These are phyloP conservation scores for Hydropsyche betteni DNA, from an alignment of 2,888 invertebrate species.

Conservation along the genomic window DNA sequence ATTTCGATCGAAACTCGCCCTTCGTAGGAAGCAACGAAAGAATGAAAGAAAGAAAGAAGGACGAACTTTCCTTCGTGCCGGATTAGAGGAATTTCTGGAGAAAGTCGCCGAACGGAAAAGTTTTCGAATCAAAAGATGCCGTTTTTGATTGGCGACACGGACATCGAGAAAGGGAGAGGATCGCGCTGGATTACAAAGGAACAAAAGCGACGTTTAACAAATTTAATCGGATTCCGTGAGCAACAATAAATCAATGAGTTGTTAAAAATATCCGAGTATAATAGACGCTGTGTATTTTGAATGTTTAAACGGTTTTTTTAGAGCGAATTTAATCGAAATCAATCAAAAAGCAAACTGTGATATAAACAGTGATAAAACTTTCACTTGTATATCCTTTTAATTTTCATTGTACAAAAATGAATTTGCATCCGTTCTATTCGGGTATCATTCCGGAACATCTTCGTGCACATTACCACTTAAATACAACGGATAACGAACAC, in stretches of 20 bases:
- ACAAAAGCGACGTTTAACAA: slow-evolving; percentile 25
- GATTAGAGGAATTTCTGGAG: slow-evolving; percentile 16
- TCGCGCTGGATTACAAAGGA: slow-evolving; percentile 18
- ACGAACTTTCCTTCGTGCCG: not conserved
- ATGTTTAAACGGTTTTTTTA: no score
- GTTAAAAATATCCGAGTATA: not conserved
- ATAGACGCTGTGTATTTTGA: no score
- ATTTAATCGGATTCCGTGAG: slow-evolving; percentile 21
- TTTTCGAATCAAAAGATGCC: slow-evolving; percentile 28
- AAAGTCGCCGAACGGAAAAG: slow-evolving; percentile 5
- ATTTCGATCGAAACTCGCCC: slow-evolving; percentile 18
- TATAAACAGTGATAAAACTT: no score
- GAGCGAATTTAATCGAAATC: no score
- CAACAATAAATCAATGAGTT: not conserved
- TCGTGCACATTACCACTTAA: no score
- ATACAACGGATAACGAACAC: no score
- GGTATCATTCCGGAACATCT: no score
- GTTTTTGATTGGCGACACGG: slow-evolving; percentile 26
- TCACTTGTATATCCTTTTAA: no score
- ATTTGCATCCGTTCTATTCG: no score
- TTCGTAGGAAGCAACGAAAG: not conserved
- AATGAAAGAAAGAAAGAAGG: not conserved
- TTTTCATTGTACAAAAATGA: no score
- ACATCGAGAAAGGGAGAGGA: not conserved
- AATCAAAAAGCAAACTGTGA: no score